Percentiles rank a stretch among this genome's conserved stretches.
Conservation (phyloP, 2,888 invertebrate species). For the Lysandra coridon region DNA sequence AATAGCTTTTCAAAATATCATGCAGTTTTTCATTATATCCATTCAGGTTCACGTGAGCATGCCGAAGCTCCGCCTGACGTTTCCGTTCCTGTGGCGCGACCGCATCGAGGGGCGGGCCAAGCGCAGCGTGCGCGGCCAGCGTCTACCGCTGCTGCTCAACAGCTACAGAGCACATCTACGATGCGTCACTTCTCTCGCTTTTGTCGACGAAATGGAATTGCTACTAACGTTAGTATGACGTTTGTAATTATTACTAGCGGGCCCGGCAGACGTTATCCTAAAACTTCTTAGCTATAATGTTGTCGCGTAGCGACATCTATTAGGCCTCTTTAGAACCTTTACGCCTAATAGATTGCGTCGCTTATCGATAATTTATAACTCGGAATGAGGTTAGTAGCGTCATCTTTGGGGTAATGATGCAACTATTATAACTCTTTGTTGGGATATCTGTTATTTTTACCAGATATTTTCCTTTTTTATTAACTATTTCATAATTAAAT, state of each 20-base stretch:
- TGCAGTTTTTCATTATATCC: background rate
- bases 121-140: constrained; percentile 81
- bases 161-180: constrained; percentile 87
- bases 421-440: too few species aligned
- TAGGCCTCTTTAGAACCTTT: too few species aligned
- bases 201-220: constrained; percentile 83
- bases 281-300: too few species aligned
- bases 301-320: too few species aligned
- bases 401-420: too few species aligned
- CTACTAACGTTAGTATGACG: constrained; percentile 81
- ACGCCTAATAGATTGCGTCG: too few species aligned
- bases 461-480: too few species aligned
- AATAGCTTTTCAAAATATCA: too few species aligned
- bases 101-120: constrained; percentile 85
- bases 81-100: constrained; percentile 87
- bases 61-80: constrained; percentile 83
- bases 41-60: constrained; percentile 76
- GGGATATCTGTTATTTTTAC: too few species aligned
- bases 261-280: background rate
- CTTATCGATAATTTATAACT: too few species aligned
- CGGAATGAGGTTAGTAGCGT: too few species aligned
- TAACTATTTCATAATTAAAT: too few species aligned
- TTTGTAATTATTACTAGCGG: background rate
- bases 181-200: constrained; percentile 84
- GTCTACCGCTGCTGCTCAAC: constrained; percentile 83